Base-by-base conservation (phyloP, 2,888 invertebrate species). In the Synergus japonicus region DNA sequence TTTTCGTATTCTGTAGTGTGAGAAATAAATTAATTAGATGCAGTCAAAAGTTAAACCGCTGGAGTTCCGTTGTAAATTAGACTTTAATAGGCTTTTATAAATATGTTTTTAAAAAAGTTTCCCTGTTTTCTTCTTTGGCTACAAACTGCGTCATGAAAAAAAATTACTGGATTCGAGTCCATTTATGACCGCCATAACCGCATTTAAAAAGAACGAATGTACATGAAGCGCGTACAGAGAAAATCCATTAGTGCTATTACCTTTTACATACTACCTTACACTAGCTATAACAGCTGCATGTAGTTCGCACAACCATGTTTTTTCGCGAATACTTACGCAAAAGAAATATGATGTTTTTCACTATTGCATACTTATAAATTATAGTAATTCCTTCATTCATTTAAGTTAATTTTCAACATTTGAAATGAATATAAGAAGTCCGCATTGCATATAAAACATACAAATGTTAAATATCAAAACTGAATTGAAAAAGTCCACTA, bases 191-290 rank as follows among this genome's bases (percentile, higher is more conserved):
- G 54, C n/a, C 41, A 41, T 54, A 49, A 41, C 54, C 22, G 22
- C 22, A 37, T 73, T 73, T 73, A 10, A 54, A 73, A 73, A 73
- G 73, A 69, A 69, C 18, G 44, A 46, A 69, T 69, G 46, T 73
- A 73, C 29, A 73, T 54, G n/a, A n/a, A 15, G 29, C 37, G 37
- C 15, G 49, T 73, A 73, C 73, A 54, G 49, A 37, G 73, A 37
- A 73, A 73, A 54, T 73, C 37, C 73, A 73, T 73, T 73, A 66
- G n/a, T n/a, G 15, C 60, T 58, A 64, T 64, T 69, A 29, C 49
- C 22, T 54, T 73, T 73, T 54, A n/a, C 43, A 66, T 22, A 60
- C n/a, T 29, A 22, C 12, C 22, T 22, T 22, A 46, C 15, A 46
- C 15, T 43, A n/a, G 69, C 29, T 22, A 22, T 22, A 22, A 22